Evolutionary conservation across 2,888 invertebrate species (phyloP), one percentile per base, ranked within the genome.

Genomic region (Dryadula phaetusa): DNA sequence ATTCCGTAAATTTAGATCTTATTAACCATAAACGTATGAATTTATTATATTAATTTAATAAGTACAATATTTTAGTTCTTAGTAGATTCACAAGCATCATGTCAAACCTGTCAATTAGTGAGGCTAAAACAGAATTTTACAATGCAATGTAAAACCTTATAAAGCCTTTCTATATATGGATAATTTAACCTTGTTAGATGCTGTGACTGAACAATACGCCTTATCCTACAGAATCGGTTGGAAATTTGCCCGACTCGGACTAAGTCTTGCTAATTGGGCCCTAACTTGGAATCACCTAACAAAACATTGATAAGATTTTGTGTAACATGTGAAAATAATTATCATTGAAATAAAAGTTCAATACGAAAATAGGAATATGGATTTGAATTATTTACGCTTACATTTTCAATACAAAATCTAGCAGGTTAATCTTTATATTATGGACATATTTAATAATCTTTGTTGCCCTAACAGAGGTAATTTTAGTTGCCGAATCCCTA

Each of bases 141-240:
- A 69, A 69, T 66, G 61, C 47, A 69, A 62, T 49, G 69, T 67
- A 78, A 79, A 40, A 67, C 85, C 85, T 73, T 87, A 81, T 82
- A 87, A 61, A 85, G 85, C 68, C 61, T 71, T 73, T 72, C 88
- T 88, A 80, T 90, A 87, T 82, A 80, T 81, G 84, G 87, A 80
- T 84, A 88, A 87, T 88, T 87, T 87, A 89, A 89, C 85, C 88
- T 88, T 88, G 91, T 90, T 88, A 88, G 88, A 76, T 72, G 75
- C 76, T 81, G 79, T 81, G 85, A 87, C 83, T 83, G 84, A 84
- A 91, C 91, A 92, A 92, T 91, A 81, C 83, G 75, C 79, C 78
- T 78, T 77, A 79, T 76, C 49, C 25, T 28, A 49, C 72, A 72
- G 75, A 74, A 75, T 68, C 54, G 20, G 77, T 73, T 79, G 75